phyloP scores from a whole-genome alignment of 2,113 vertebrate species.

The Pleuronectes platessa region DNA sequence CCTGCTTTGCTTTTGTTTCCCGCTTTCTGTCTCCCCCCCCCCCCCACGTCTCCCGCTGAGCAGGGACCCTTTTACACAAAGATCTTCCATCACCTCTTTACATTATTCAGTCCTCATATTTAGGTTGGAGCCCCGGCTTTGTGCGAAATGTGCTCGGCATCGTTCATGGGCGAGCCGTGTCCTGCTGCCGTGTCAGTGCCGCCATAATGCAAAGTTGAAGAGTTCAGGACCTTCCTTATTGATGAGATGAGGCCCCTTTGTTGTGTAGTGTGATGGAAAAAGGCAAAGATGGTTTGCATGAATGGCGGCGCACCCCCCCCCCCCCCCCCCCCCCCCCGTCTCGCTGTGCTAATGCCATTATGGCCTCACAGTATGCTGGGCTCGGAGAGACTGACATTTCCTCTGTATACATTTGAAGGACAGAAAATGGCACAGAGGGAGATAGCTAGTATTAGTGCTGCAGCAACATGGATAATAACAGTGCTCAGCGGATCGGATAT shows the following conservation, averaged over 20 bases:
- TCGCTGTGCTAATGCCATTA: slow-evolving; percentile 78
- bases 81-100: slow-evolving; percentile 70
- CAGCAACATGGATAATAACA: slow-evolving; percentile 66
- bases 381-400: slow-evolving; percentile 73
- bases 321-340: slow-evolving; percentile 35
- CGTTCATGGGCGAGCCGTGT: slow-evolving; percentile 51
- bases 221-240: slow-evolving; percentile 81
- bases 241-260: slow-evolving; percentile 72
- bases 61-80: slow-evolving; percentile 66
- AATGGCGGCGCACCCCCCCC: slow-evolving; percentile 63
- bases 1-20: slow-evolving; percentile 61
- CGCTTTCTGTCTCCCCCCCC: slow-evolving; percentile 32
- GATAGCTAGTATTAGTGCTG: slow-evolving; percentile 64
- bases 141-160: slow-evolving; percentile 47
- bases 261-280: slow-evolving; percentile 67
- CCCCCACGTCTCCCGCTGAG: slow-evolving; percentile 51
- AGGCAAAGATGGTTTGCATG: slow-evolving; percentile 74
- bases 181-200: slow-evolving; percentile 68
- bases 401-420: slow-evolving; percentile 72
- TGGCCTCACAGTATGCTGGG: slow-evolving; percentile 62
- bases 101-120: slow-evolving; percentile 76
- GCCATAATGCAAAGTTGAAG: slow-evolving; percentile 77
- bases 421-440: slow-evolving; percentile 68
- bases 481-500: slow-evolving; percentile 55
- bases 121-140: slow-evolving; percentile 61